Evolutionary conservation across 2,888 invertebrate species (phyloP).

Genomic region (Lasioglossum malachurum): DNA sequence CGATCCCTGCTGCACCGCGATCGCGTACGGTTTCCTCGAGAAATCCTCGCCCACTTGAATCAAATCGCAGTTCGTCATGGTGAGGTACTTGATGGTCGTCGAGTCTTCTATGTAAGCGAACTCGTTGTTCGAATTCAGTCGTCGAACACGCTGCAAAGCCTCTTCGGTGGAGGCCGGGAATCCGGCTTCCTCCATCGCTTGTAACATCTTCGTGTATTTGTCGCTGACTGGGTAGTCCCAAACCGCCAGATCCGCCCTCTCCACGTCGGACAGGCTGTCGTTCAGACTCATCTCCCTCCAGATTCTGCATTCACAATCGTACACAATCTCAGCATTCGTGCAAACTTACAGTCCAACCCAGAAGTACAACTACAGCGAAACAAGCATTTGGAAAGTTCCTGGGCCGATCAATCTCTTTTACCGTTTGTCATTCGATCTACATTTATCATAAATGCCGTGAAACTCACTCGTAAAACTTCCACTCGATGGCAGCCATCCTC

Average conservation of each 20-base stretch:
- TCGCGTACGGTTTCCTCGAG: constrained; percentile 98
- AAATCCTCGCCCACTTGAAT: constrained; percentile 98
- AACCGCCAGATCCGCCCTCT: constrained; percentile 97
- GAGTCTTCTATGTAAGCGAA: constrained; percentile 98
- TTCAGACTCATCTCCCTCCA: constrained; percentile 99
- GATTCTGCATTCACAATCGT: constrained; percentile 87
- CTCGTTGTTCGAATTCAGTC: constrained; percentile 91
- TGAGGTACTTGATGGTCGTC: constrained; percentile 94
- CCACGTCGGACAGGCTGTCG: constrained; percentile 95
- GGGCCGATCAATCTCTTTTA: not conserved
- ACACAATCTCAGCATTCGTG: not conserved
- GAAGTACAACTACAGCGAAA: not conserved
- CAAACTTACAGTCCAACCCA: no score
- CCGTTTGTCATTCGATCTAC: no score
- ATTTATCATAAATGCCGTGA: no score
- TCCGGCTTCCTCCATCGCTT: constrained; percentile 94
- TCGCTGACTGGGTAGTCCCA: constrained; percentile 99
- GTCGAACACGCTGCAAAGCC: constrained; percentile 90
- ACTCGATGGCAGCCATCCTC: constrained; percentile 98
- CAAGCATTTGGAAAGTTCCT: not conserved
- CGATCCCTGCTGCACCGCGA: constrained; percentile 98
- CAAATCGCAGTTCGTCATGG: constrained; percentile 94
- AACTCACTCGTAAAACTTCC: constrained; percentile 93
- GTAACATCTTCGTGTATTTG: constrained; percentile 99
- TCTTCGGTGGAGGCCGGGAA: constrained; percentile 92